These are phyloP conservation scores for Leucophenga maculata DNA, from an alignment of 2,888 invertebrate species.

Conservation along the genomic window DNA sequence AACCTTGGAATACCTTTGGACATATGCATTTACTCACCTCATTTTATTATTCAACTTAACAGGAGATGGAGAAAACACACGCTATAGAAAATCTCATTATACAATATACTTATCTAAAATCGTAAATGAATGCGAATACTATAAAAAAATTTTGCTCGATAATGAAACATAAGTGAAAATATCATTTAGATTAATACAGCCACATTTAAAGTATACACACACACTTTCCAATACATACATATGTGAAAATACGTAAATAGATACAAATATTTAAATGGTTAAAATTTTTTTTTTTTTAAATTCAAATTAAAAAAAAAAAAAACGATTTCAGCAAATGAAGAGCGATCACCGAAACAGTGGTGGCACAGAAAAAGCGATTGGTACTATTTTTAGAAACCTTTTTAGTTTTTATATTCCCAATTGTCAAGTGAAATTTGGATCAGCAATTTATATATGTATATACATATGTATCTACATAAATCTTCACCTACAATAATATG, in stretches of 20 bases:
- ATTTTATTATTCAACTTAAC: too few relatives aligned
- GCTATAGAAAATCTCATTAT: not conserved
- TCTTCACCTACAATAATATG: too few relatives aligned
- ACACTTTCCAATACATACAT: slow-evolving; percentile 36
- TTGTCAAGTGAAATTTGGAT: not conserved
- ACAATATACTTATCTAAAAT: slow-evolving; percentile 31
- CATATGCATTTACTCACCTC: slow-evolving; percentile 15
- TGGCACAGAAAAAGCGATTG: not conserved
- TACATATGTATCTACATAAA: slow-evolving; percentile 20
- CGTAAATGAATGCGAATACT: too few relatives aligned
- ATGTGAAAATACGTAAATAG: slow-evolving; percentile 20
- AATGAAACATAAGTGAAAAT: too few relatives aligned
- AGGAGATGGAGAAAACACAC: too few relatives aligned
- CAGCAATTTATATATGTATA: not conserved
- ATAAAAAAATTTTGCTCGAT: too few relatives aligned
- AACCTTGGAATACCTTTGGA: too few relatives aligned
- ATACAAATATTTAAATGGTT: slow-evolving; percentile 1
- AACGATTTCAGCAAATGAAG: not conserved
- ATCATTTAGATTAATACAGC: slow-evolving; percentile 19
- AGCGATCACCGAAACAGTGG: not conserved
- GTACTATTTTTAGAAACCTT: not conserved
- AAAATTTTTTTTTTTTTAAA: too few relatives aligned
- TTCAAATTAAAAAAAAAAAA: not conserved
- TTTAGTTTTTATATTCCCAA: not conserved
- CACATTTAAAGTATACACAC: too few relatives aligned